Evolutionary conservation across 2,113 vertebrate genomes (phyloP), one percentile per base, ranked within the genome.

Genomic region (Emydura subglobosa): DNA sequence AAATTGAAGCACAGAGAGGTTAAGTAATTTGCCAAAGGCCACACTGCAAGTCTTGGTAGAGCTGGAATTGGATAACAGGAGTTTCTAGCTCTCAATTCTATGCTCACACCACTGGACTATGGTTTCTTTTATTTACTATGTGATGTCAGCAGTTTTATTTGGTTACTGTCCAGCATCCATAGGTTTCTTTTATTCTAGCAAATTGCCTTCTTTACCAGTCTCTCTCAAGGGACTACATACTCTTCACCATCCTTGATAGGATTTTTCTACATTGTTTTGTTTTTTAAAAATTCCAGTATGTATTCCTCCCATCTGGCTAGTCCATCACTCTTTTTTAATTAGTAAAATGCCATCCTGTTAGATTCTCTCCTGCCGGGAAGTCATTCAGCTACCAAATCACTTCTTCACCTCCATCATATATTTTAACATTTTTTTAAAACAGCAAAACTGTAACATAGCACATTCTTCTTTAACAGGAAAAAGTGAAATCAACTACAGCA

Each of bases 271-370:
- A 95, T 94, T 97, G 96, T 97, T 90, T 96, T 96, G 82, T 7
- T 27, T 78, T 76, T 78, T 44, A 24, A n/a, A 93, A 95, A 87
- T 98, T 98, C 94, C 92, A 94, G 87, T 98, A 97, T 94, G 96
- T 95, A 96, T 98, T 96, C 85, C 94, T 97, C 97, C 98, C 98
- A 97, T 98, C 97, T 98, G 98, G 96, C 95, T 97, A 97, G 98
- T 94, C 95, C 87, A 96, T 96, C 96, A 98, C 96, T 98, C 98
- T 95, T 98, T 96, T 96, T 98, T 98, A 98, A 98, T 98, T 98
- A 98, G 98, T 95, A 97, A 97, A 98, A 98, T 97, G 97, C 96
- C 97, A 97, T 98, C 96, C 97, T 97, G 96, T 98, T 97, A 98
- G 94, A 94, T 97, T 98, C 97, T 97, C 96, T 97, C 97, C 97